Percentiles rank a stretch among this genome's conserved stretches.
These are phyloP conservation scores for Corythornis vintsioides DNA, from an alignment of 2,113 vertebrate genomes.

Conservation along the genomic window DNA sequence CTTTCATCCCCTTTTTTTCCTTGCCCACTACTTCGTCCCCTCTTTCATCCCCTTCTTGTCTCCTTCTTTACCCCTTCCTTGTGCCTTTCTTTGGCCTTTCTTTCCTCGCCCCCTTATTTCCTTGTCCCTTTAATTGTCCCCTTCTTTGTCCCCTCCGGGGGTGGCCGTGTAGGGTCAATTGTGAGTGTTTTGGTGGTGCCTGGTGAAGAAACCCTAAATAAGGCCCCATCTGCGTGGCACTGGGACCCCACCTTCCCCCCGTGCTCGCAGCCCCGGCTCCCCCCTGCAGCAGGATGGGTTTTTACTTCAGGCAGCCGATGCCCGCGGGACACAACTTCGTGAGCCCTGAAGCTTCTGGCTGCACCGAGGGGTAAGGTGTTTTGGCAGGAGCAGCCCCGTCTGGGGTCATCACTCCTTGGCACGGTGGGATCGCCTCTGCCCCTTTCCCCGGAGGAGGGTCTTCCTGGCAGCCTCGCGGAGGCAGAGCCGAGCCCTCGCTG, in stretches of 20 bases:
- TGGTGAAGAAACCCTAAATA: neutral
- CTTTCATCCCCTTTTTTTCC: neutral
- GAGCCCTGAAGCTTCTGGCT: neutral
- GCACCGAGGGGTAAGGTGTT: neutral
- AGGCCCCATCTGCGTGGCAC: fast-evolving
- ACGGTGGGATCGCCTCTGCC: fast-evolving
- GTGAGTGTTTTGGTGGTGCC: neutral
- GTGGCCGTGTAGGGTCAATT: neutral
- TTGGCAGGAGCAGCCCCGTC: neutral
- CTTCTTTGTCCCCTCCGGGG: neutral
- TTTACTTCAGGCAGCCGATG: fast-evolving
- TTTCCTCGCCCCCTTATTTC: neutral
- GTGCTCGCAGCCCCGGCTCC: too few species aligned
- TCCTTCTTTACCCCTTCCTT: neutral
- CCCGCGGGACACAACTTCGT: fast-evolving
- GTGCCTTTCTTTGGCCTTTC: neutral
- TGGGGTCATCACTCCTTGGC: neutral
- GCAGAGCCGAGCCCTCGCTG: neutral
- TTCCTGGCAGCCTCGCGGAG: neutral
- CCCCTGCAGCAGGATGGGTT: neutral
- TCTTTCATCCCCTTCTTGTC: neutral
- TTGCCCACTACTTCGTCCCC: neutral
- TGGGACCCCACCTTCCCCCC: neutral
- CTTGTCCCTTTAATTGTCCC: neutral
- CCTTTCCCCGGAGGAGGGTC: neutral